These are phyloP conservation scores for Plebejus argus DNA, from an alignment of 2,888 invertebrate genomes.

Conservation along the genomic window DNA sequence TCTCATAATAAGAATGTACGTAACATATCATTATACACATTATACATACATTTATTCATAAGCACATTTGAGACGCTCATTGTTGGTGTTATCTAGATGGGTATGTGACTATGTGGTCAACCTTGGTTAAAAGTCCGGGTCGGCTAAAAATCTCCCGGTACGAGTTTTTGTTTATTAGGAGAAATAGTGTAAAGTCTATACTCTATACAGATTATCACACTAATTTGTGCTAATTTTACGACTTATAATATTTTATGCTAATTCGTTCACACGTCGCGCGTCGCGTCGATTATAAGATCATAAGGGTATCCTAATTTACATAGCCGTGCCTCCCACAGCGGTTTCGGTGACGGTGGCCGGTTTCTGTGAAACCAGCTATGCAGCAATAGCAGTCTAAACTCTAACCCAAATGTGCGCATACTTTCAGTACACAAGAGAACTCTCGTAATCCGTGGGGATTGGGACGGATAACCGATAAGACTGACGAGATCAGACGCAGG, in stretches of 20 bases:
- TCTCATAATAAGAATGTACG: background rate
- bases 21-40: background rate
- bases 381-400: too few species aligned
- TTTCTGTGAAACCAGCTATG: background rate
- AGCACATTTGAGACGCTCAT: slow-evolving; percentile 16
- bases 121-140: slow-evolving; percentile 21
- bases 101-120: slow-evolving; percentile 17
- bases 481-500: too few species aligned
- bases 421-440: too few species aligned
- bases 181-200: background rate
- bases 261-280: background rate
- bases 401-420: too few species aligned
- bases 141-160: background rate
- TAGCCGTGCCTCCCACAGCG: background rate
- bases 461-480: too few species aligned
- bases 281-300: background rate
- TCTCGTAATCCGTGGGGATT: too few species aligned
- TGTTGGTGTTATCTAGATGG: slow-evolving; percentile 28
- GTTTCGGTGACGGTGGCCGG: background rate
- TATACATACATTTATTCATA: slow-evolving; percentile 21
- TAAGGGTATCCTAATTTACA: background rate
- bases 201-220: background rate
- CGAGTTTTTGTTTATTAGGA: background rate
- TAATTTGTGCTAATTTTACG: background rate
- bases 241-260: background rate